Base-by-base conservation (phyloP, 2,113 vertebrate species). In the Emydura subglobosa region DNA sequence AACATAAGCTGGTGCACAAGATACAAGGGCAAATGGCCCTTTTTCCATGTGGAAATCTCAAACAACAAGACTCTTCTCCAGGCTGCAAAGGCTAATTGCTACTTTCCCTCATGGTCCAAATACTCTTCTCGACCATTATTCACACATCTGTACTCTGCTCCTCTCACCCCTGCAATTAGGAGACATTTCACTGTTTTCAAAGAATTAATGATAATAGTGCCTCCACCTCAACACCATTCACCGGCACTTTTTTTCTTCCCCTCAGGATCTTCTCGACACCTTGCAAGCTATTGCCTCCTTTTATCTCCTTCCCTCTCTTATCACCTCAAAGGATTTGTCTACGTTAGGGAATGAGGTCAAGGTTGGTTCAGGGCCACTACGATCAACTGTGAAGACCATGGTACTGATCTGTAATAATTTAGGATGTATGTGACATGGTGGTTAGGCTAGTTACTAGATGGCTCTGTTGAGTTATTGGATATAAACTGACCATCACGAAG, bases 261-360 rank as follows among this genome's bases (percentile, higher is more conserved):
- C 1, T 34, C 3, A 84, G 4, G 42, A 25, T 13, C 42, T 2
- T 13, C n/a, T 2, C 14, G 8, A 51, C 12, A 39, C 78, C 7
- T 25, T 34, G 57, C 79, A 65, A 0, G 74, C 25, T 80, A n/a
- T 4, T 29, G 39, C 24, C 3, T 65, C 11, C 53, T 84, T 87
- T 79, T 5, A 7, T 72, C 59, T 10, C 1, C 68, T 59, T 76
- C 34, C 3, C 50, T 31, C 34, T 44, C 6, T 83, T 34, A 80
- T 16, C 39, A 88, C 2, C 22, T 80, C 17, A 24, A 14, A 61
- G 5, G 1, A 0, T 16, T 4, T 27, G 55, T 4, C 1, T 1
- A 25, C n/a, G 6, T 54, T 11, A 24, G 74, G 19, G 12, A 0
- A 1, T 25, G 44, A 80, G 42, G 8, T 29, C 27, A 92, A 51